phyloP scores from a whole-genome alignment of 2,113 vertebrate genomes.

The Corynorhinus townsendii region DNA sequence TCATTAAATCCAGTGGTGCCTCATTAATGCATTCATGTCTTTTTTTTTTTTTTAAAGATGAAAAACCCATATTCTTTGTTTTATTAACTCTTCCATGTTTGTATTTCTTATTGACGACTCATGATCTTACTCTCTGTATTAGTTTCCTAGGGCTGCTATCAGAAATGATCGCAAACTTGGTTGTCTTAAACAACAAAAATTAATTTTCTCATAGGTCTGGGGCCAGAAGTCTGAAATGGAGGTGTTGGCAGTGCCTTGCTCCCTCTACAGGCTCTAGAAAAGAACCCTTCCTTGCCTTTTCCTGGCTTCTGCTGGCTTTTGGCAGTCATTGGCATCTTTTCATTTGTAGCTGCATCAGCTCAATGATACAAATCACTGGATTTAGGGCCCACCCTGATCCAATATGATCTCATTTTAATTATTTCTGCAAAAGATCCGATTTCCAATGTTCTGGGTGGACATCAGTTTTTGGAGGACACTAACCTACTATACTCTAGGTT shows the following conservation, averaged over 20 bases:
- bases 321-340: not conserved
- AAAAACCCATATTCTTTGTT: not conserved
- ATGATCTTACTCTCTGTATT: not conserved
- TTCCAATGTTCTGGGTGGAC: not conserved
- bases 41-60: not conserved
- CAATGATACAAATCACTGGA: not conserved
- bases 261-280: not conserved
- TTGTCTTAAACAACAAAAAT: not conserved
- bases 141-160: not conserved
- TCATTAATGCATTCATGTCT: not conserved
- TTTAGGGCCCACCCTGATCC: not conserved
- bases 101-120: not conserved
- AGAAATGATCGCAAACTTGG: not conserved
- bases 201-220: not conserved
- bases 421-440: not conserved
- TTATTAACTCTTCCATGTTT: not conserved
- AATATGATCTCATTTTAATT: not conserved
- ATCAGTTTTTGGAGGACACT: not conserved
- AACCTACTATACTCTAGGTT: not conserved
- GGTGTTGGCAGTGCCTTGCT: not conserved
- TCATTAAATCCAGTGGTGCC: not conserved
- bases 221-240: not conserved
- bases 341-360: not conserved
- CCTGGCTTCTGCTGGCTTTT: not conserved
- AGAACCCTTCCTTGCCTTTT: not conserved